A percentile compares a stretch with the other conserved stretches of the same genome.
phyloP scores from a whole-genome alignment of 2,797 vertebrate species.

The Morelia viridis region DNA sequence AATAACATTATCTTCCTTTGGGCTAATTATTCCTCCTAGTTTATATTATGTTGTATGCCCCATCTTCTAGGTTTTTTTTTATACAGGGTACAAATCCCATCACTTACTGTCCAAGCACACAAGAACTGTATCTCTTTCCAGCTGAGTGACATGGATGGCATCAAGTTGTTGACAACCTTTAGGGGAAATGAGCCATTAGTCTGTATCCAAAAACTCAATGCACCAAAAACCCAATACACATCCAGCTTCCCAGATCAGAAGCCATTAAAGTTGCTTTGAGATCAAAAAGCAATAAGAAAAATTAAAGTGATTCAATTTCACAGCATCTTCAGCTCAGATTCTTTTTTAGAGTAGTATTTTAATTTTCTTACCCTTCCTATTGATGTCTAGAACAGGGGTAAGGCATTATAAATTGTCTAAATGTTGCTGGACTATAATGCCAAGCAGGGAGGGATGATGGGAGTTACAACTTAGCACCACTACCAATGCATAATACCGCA shows the following conservation, averaged over 20 bases:
- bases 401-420: neutral
- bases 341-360: neutral
- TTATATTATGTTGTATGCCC: neutral
- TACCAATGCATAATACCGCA: neutral
- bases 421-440: neutral
- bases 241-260: neutral
- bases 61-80: neutral
- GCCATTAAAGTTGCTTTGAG: neutral
- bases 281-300: neutral
- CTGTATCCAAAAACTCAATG: neutral
- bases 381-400: neutral
- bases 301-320: neutral
- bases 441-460: neutral
- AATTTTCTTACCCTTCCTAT: no score
- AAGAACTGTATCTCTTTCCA: constrained; percentile 96
- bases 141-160: constrained; percentile 94
- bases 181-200: neutral
- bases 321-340: neutral
- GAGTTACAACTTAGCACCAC: neutral
- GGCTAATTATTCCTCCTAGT: neutral
- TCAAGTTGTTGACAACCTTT: constrained; percentile 86
- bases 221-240: neutral
- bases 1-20: neutral
- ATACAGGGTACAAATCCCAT: neutral
- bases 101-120: constrained; percentile 97